These are phyloP conservation scores for Lasioglossum baleicum DNA, from an alignment of 1,140 invertebrate genomes.

Conservation along the genomic window DNA sequence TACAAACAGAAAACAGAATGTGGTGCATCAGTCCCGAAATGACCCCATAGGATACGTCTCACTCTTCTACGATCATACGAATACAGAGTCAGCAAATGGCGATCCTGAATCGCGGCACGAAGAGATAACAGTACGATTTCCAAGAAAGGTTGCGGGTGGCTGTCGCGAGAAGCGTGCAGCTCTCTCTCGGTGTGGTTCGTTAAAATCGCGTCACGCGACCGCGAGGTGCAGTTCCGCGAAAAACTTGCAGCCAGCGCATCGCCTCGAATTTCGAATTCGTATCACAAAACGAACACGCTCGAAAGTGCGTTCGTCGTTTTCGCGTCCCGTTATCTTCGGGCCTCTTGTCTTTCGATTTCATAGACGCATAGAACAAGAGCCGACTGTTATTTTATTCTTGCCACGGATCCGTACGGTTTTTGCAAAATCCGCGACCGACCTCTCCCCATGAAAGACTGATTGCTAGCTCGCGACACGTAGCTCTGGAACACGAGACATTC, in stretches of 20 bases:
- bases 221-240: neutral
- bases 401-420: too few species aligned
- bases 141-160: neutral
- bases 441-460: neutral
- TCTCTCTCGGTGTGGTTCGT: neutral
- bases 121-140: neutral
- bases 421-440: too few species aligned
- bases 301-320: neutral
- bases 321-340: slow-evolving; percentile 9
- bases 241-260: neutral
- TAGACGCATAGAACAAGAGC: neutral
- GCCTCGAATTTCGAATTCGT: slow-evolving; percentile 19
- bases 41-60: too few species aligned
- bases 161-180: too few species aligned
- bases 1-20: too few species aligned
- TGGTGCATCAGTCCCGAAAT: too few species aligned
- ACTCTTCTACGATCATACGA: too few species aligned
- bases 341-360: slow-evolving; percentile 9
- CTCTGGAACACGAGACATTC: too few species aligned
- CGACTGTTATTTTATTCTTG: too few species aligned
- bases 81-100: neutral
- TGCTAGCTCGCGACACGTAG: neutral
- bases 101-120: neutral
- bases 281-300: neutral
- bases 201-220: slow-evolving; percentile 10